These are phyloP conservation scores for Pristis pectinata DNA, from an alignment of 2,797 vertebrate species.

Conservation along the genomic window DNA sequence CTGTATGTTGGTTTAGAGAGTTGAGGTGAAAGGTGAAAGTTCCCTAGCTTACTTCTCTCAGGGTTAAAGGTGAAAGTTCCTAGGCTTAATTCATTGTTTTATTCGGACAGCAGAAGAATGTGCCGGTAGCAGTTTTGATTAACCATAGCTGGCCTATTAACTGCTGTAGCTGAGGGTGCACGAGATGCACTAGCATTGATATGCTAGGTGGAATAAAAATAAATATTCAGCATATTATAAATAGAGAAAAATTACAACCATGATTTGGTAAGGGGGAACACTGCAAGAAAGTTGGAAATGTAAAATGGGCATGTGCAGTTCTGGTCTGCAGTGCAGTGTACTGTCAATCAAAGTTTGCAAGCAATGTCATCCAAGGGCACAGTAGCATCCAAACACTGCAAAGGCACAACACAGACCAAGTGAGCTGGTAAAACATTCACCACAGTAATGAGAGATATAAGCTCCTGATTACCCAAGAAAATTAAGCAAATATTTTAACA, in stretches of 20 bases:
- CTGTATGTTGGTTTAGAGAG: constrained; percentile 77
- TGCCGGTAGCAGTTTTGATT: constrained; percentile 73
- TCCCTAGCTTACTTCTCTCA: constrained; percentile 62
- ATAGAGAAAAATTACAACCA: background rate
- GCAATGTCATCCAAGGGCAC: constrained; percentile 63
- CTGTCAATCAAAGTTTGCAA: constrained; percentile 59
- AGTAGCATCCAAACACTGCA: constrained; percentile 42
- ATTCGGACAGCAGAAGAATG: constrained; percentile 67
- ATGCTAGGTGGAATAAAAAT: background rate
- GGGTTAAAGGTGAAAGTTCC: constrained; percentile 78
- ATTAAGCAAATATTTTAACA: background rate
- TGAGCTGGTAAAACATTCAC: constrained; percentile 47
- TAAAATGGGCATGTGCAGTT: constrained; percentile 43
- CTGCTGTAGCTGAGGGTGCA: too few species aligned
- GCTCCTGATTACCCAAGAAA: background rate
- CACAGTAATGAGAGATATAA: constrained; percentile 44
- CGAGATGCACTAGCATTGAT: too few species aligned
- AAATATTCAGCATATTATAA: background rate
- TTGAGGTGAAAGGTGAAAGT: constrained; percentile 75
- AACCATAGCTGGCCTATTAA: constrained; percentile 49
- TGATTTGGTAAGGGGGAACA: background rate
- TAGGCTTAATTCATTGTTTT: constrained; percentile 67
- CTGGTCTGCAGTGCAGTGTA: constrained; percentile 46
- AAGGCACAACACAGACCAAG: constrained; percentile 53
- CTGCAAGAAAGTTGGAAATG: constrained; percentile 39